Base-by-base conservation (phyloP, 2,113 vertebrate genomes). In the Antigone vipio region DNA sequence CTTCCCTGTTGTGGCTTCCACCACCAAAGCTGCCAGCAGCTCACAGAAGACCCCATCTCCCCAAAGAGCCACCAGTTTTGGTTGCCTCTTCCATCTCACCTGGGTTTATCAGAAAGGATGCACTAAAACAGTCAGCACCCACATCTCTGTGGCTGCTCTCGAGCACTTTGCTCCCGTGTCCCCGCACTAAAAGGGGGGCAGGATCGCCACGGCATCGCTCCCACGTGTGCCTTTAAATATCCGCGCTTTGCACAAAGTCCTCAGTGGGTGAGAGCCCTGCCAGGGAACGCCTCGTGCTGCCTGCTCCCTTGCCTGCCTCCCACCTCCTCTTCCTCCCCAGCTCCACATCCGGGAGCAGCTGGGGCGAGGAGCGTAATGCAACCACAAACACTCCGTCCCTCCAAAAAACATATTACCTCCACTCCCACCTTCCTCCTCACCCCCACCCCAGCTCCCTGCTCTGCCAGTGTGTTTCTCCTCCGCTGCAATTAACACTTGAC, bases 381-480 rank as follows among this genome's bases (percentile, higher is more conserved):
- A 34, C 13, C 58, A 10, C 63, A 30, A 60, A 18, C 6, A 21
- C 55, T 74, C 78, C 64, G 38, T 32, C 42, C 74, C n/a, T 62
- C 95, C 95, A 74, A 88, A 89, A 96, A 88, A 95, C 91, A 97
- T 86, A 97, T 76, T 97, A 93, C 96, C 97, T 98, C 97, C 96
- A 52, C 84, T 67, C 94, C 96, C 93, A 91, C 93, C 84, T 91
- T 95, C 91, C 86, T 94, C 55, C 75, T 81, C 10, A 0, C 85
- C 59, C 63, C 63, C 63, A 50, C 2, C 47, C 38, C 77, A 96
- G 93, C 60, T 95, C 93, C 87, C 97, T 95, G 96, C 97, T 96
- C 84, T 63, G 97, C 92, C 89, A 82, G 97, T 55, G 71, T 96
- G 98, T 98, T 98, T 98, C 98, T 63, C 42, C 72, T 87, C 35